Base-by-base conservation (phyloP, 2,888 invertebrate species). In the Drosophila limbata region DNA sequence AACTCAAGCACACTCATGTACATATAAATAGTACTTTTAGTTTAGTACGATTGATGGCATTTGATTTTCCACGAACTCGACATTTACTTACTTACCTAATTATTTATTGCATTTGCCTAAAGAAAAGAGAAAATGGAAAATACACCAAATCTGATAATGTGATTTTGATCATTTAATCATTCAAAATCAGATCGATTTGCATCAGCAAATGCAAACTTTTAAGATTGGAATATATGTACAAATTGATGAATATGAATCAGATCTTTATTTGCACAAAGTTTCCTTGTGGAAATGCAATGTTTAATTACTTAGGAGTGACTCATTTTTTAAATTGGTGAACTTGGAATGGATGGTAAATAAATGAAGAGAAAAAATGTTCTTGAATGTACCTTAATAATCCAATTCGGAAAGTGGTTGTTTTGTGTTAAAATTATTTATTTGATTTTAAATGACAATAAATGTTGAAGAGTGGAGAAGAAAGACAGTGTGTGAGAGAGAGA, bases 71-170 rank as follows among this genome's bases (percentile, higher is more conserved):
- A 17, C 53, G 53, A 42, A 55, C 4, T 55, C 4, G 33, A 55
- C 42, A 33, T 55, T 42, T 44, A 55, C 55, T 42, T 44, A 55
- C 55, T 5, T 55, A 44, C 5, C 19, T 11, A 42, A 55, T 44
- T 42, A 44, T 44, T 42, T n/a, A 21, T 42, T n/a, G 53, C 42
- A 55, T n/a, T 55, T n/a, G 19, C 17, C 50, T n/a, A 11, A 53
- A 31, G 13, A 13, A 28, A 13, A 19, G 4, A 10, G 31, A 40
- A 42, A 10, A 8, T 19, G 33, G n/a, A 5, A 53, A 42, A 17
- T 53, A 52, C 39, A 39, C 13, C 4, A n/a, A n/a, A n/a, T 8
- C 17, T 31, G 5, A 11, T 11, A 11, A 2, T 31, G 8, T n/a
- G 40, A 42, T 21, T 42, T 31, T 13, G 19, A 42, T 55, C 53